Base-by-base conservation (phyloP, 2,888 invertebrate genomes). In the Dyspetes luteomarginatus region DNA sequence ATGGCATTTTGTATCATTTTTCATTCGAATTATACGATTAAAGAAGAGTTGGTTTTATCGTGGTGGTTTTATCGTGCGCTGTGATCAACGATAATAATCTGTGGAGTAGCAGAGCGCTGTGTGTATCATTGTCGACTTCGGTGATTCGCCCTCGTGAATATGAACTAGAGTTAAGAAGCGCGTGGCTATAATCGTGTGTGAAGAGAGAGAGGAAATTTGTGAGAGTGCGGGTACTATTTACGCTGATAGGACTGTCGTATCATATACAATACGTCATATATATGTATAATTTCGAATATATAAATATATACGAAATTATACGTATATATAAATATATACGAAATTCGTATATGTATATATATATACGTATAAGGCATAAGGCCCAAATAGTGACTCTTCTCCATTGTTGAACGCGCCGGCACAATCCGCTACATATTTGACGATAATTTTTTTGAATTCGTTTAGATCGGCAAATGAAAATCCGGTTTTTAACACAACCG, bases 131-230 rank as follows among this genome's bases (percentile, higher is more conserved):
- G 68, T 55, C 73, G 55, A 55, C 65, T 69, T 58, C 26, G 48
- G 60, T 71, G 65, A 72, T 76, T 75, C 75, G 80, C 52, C 43
- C 36, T 36, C 43, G n/a, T 41, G 69, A 17, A 43, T 26, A 67
- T 58, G 67, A 72, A n/a, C n/a, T n/a, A n/a, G 56, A 28, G 58
- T 5, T 9, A 15, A 68, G 41, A 52, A 68, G 24, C 72, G 76
- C 77, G 81, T 77, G 68, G 68, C 64, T 67, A 77, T 81, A 77
- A 73, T 77, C 76, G 50, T 19, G 72, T 52, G 72, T 76, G 72
- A 48, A 60, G 19, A 26, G 24, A 22, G 64, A 64, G 52, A 71
- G 55, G 19, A 41, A 28, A 62, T 64, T 69, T 52, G 52, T 22
- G 36, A 4, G 74, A 48, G 26, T 24, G 36, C 43, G 56, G 65